phyloP scores from a whole-genome alignment of 2,797 vertebrate genomes.

The Aselliscus stoliczkanus region DNA sequence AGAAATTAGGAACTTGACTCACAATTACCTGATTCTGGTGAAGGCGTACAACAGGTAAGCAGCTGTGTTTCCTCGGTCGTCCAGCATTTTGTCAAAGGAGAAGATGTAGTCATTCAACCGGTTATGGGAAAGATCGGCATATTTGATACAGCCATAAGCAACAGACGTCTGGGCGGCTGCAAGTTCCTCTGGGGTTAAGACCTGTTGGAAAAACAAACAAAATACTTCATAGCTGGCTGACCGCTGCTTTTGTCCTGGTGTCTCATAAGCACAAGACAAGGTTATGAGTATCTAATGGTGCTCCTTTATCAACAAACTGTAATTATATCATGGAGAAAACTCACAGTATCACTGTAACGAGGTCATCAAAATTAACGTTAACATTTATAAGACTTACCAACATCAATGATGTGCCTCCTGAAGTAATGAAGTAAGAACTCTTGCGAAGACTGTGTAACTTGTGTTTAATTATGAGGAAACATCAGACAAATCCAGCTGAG shows the following conservation, averaged over 20 bases:
- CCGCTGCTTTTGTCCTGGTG: neutral
- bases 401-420: neutral
- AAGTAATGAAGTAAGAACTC: neutral
- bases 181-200: slow-evolving; percentile 90
- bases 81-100: slow-evolving; percentile 99
- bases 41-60: slow-evolving; percentile 96
- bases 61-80: slow-evolving; percentile 96
- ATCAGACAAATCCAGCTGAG: neutral
- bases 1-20: neutral
- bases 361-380: neutral
- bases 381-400: neutral
- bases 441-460: neutral
- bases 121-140: slow-evolving; percentile 96
- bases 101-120: slow-evolving; percentile 97
- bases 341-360: neutral
- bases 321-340: neutral
- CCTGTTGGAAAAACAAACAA: slow-evolving; percentile 79
- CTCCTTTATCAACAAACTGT: neutral
- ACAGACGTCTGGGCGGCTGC: slow-evolving; percentile 90
- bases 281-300: too few species aligned
- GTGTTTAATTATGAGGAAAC: neutral
- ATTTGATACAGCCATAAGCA: slow-evolving; percentile 96
- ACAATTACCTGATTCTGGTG: slow-evolving; percentile 92
- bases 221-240: neutral
- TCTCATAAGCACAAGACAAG: neutral